A percentile compares a stretch with the other conserved stretches of the same genome.
Evolutionary conservation across 2,888 invertebrate genomes (phyloP).

Genomic region (Adelphocoris suturalis): DNA sequence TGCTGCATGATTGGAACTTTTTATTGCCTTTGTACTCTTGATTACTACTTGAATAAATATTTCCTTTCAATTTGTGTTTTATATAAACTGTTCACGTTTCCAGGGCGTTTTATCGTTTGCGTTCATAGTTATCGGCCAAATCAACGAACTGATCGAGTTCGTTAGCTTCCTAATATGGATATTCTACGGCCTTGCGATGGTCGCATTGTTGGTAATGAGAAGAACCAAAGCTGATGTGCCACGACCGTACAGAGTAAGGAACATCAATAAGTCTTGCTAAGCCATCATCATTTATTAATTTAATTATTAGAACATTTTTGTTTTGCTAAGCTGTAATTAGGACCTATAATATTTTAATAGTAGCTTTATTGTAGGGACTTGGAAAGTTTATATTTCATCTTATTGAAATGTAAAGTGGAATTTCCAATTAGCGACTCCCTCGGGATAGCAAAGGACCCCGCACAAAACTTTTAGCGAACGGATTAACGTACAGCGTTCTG

Average conservation of each 20-base stretch:
- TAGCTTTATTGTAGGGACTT: too few relatives aligned
- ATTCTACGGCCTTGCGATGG: slow-evolving; percentile 91
- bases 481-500: too few relatives aligned
- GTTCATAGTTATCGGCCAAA: slow-evolving; percentile 87
- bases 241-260: slow-evolving; percentile 85
- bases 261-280: not conserved
- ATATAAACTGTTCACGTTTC: slow-evolving; percentile 73
- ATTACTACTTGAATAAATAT: not conserved
- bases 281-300: not conserved
- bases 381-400: too few relatives aligned
- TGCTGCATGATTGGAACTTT: too few relatives aligned
- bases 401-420: too few relatives aligned
- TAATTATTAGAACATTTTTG: not conserved
- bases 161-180: slow-evolving; percentile 93
- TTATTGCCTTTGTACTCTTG: too few relatives aligned
- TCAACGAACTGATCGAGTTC: slow-evolving; percentile 88
- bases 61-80: not conserved
- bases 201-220: slow-evolving; percentile 86
- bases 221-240: slow-evolving; percentile 84
- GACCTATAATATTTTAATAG: too few relatives aligned
- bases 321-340: too few relatives aligned
- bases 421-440: too few relatives aligned
- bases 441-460: too few relatives aligned
- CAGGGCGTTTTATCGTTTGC: slow-evolving; percentile 85
- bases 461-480: too few relatives aligned